Base-by-base conservation (phyloP, 2,797 vertebrate genomes). In the Sebastes reedi region DNA sequence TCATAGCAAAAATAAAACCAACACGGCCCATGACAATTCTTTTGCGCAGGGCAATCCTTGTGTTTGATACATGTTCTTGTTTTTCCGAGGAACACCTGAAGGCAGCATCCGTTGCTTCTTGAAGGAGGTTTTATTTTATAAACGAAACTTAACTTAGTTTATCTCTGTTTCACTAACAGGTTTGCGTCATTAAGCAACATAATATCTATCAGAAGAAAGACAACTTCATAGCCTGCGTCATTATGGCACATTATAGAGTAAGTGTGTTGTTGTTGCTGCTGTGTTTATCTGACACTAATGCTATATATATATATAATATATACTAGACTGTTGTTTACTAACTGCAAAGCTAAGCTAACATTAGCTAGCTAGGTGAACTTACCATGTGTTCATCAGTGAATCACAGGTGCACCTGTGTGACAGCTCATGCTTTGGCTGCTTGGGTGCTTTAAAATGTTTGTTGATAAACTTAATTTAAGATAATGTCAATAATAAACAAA, bases 181-280 rank as follows among this genome's bases (percentile, higher is more conserved):
- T 25, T 12, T 16, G 2, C 1, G 1, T 24, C 2, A 27, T 13
- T 18, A 46, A 59, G 9, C 6, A 3, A 67, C 58, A 8, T 4
- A 5, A 29, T 9, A 50, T 39, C 6, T 39, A 10, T 2, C 11
- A 46, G 58, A 75, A 10, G 20, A 39, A 58, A 56, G 9, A 4
- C 74, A 36, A 1, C 70, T 12, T 27, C 10, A 46, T 3, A 73
- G 5, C 39, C 13, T 5, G 3, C 16, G 25, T 4, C 50, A 70
- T 2, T 1, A 95, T 95, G 95, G 91, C 94, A 3, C 92, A 95
- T 82, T 85, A 94, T 29, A 91, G 91, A 89, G 95, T 95, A 84
- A 93, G 94, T 93, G 34, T 61, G 25, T 68, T 73, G 25, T 68
- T 73, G 39, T 1, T 25, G 8, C 20, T 27, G 5, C 18, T 67